Evolutionary conservation across 2,113 vertebrate genomes (phyloP), one percentile per base, ranked within the genome.

Genomic region (Crypturellus undulatus): DNA sequence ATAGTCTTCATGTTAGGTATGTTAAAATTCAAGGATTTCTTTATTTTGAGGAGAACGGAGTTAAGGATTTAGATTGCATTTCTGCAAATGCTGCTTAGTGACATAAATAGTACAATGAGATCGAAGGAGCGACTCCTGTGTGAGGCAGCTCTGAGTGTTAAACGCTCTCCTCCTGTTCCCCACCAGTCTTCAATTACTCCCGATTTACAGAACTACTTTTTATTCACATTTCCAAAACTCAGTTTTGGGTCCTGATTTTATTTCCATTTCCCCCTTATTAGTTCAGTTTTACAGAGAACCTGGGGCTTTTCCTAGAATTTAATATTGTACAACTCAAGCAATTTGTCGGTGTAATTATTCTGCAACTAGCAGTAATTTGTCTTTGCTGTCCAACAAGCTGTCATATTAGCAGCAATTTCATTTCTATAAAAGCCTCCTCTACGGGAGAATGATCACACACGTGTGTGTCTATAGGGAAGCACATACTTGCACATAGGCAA

Each of bases 311-410:
- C 78, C 34, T 17, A 58, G 43, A 69, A 1, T 2, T 60, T 42
- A 69, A 59, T 51, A 20, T 65, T 79, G 34, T 36, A 51, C 56
- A 92, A 40, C 45, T 63, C 49, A n/a, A 90, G 56, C 49, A 70
- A 64, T 92, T 84, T 88, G 70, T 90, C 83, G 65, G 4, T 73
- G 71, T 84, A 69, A 78, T 87, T 87, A 65, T 81, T 90, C 62
- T 54, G 56, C 67, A 79, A 12, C 26, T 15, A 52, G 4, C 67
- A 59, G 10, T 73, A 42, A 70, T 87, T 80, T 80, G 56, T 71
- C 82, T 88, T 54, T 77, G 40, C 71, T 77, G 64, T 63, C 71
- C 75, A 87, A 85, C 86, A 83, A 73, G 49, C 59, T 91, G 89
- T 43, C 56, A 21, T 67, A 84, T 87, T 67, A 77, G 34, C 14